Conservation (phyloP, 2,113 vertebrate species). For the Toxostoma redivivum region DNA sequence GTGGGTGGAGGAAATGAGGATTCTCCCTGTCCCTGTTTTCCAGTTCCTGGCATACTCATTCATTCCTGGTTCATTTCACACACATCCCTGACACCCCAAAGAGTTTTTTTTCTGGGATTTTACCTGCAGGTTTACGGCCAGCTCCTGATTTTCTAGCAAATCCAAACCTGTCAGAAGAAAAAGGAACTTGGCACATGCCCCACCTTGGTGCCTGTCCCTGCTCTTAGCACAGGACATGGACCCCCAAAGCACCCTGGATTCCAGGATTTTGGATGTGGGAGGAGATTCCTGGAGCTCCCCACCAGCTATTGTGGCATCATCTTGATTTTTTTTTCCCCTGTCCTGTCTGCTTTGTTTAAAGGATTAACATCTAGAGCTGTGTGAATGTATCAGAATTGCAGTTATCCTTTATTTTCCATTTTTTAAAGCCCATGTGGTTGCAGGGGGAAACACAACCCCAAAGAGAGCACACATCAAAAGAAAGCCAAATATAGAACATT, state of each 20-base stretch:
- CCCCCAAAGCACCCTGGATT: accelerated
- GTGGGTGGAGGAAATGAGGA: neutral
- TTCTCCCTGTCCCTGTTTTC: accelerated
- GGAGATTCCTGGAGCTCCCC: neutral
- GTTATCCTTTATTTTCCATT: neutral
- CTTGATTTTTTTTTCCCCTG: neutral
- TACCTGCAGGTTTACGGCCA: neutral
- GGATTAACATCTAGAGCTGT: neutral
- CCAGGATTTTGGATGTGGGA: neutral
- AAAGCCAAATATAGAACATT: constrained; percentile 11
- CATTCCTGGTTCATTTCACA: accelerated
- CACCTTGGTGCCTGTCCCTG: accelerated
- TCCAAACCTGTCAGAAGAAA: neutral
- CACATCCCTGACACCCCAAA: neutral
- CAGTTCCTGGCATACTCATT: accelerated
- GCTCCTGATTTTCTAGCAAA: neutral
- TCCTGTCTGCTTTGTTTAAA: neutral
- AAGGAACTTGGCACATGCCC: accelerated
- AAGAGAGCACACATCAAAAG: constrained; percentile 2
- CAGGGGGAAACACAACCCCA: neutral
- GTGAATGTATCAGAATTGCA: neutral
- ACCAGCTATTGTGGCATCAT: neutral
- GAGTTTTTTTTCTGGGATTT: neutral
- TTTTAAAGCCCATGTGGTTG: neutral
- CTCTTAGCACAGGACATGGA: neutral